phyloP scores from a whole-genome alignment of 1,140 invertebrate genomes.

The Pseudachorutes palmiensis region DNA sequence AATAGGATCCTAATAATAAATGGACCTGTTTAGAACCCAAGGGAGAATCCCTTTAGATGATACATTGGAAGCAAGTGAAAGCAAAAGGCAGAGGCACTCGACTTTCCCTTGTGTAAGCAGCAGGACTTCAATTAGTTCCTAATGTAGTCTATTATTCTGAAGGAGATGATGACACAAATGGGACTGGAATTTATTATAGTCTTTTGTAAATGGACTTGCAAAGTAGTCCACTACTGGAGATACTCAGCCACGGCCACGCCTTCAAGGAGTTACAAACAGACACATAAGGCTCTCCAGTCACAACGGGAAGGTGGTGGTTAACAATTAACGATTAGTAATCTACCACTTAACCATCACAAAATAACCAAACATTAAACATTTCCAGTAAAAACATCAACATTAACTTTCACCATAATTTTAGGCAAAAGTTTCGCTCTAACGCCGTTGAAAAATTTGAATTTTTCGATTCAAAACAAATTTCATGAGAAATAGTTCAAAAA shows the following conservation, averaged over 20 bases:
- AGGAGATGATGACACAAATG: background rate
- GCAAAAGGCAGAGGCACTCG: background rate
- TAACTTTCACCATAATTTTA: no score
- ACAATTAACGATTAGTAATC: no score
- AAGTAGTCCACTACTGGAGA: background rate
- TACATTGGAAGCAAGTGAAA: background rate
- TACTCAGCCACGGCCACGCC: background rate
- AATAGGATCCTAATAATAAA: background rate
- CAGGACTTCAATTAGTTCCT: background rate
- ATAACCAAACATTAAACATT: background rate
- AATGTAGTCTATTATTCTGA: background rate
- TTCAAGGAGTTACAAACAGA: background rate
- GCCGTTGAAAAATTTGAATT: background rate
- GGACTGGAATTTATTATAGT: background rate
- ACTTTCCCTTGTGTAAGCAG: no score
- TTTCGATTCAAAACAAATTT: background rate
- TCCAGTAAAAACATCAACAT: background rate
- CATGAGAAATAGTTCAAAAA: background rate
- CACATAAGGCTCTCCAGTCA: background rate
- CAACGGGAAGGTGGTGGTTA: background rate
- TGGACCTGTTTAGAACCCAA: background rate
- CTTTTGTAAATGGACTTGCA: background rate
- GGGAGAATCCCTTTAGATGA: background rate
- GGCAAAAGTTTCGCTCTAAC: background rate
- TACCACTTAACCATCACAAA: background rate